Conservation (phyloP, 2,797 vertebrate genomes). For the Steatocranus sp. region DNA sequence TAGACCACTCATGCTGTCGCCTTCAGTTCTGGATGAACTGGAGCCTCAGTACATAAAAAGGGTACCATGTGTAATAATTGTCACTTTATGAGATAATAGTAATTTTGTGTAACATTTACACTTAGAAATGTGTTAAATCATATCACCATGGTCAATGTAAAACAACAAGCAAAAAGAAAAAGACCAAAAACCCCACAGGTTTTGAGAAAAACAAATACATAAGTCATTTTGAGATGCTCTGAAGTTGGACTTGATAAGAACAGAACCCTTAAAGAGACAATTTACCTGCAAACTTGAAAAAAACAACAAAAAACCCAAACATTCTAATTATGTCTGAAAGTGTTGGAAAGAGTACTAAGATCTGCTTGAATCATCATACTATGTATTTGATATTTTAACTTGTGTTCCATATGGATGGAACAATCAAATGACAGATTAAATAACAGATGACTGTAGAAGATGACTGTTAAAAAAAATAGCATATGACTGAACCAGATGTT, state of each 20-base stretch:
- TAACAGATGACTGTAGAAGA: neutral
- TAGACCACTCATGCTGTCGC: neutral
- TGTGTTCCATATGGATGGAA: neutral
- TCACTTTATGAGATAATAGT: neutral
- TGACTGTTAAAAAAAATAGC: neutral
- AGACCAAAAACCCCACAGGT: neutral
- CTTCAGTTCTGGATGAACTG: neutral
- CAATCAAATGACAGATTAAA: neutral
- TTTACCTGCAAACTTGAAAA: neutral
- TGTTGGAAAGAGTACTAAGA: neutral
- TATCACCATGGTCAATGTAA: neutral
- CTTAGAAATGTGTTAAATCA: neutral
- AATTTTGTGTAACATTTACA: accelerated
- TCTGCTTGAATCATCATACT: neutral
- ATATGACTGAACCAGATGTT: constrained; percentile 52
- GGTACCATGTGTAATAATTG: neutral
- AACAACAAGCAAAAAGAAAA: neutral
- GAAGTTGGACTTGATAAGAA: neutral
- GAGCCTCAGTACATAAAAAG: neutral
- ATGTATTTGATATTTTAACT: neutral
- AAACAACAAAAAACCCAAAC: neutral
- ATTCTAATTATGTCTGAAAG: neutral
- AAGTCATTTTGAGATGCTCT: neutral
- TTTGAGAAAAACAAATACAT: neutral
- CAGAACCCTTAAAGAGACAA: neutral